Evolutionary conservation across 2,797 vertebrate species (phyloP).

Genomic region (Ciconia nigra): DNA sequence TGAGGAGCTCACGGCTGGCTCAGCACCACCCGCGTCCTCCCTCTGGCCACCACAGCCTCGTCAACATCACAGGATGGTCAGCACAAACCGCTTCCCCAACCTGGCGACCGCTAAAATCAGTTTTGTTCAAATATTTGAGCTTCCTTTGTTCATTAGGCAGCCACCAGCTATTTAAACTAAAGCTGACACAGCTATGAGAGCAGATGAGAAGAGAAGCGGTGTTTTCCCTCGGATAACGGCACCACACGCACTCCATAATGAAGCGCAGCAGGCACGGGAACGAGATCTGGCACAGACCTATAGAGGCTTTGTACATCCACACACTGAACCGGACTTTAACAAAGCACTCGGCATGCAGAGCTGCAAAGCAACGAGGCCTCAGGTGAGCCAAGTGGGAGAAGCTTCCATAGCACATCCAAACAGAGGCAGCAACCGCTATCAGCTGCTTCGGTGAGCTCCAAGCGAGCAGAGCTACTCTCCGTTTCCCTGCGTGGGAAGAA

Average conservation of each 20-base stretch:
- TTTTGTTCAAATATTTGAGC: neutral
- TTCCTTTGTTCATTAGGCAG: neutral
- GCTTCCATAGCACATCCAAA: neutral
- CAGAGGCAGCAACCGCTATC: neutral
- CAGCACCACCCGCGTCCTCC: neutral
- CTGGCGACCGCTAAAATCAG: neutral
- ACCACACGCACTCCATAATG: rapidly evolving
- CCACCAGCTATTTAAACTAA: neutral
- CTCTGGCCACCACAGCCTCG: neutral
- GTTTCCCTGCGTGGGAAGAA: neutral
- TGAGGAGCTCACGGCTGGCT: neutral
- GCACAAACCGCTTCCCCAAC: neutral
- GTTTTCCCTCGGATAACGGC: neutral
- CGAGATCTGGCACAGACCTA: neutral
- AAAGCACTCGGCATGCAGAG: neutral
- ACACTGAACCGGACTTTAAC: neutral
- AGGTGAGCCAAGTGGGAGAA: neutral
- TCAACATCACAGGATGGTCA: neutral
- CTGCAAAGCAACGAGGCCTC: neutral
- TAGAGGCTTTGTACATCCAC: neutral
- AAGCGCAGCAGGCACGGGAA: neutral
- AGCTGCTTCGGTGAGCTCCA: neutral
- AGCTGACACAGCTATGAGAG: neutral
- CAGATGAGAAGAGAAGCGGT: neutral
- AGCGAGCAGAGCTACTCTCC: neutral